A percentile compares a stretch with the other conserved stretches of the same genome.
Evolutionary conservation across 1,140 invertebrate genomes (phyloP).

Genomic region (Lepidurus apus): DNA sequence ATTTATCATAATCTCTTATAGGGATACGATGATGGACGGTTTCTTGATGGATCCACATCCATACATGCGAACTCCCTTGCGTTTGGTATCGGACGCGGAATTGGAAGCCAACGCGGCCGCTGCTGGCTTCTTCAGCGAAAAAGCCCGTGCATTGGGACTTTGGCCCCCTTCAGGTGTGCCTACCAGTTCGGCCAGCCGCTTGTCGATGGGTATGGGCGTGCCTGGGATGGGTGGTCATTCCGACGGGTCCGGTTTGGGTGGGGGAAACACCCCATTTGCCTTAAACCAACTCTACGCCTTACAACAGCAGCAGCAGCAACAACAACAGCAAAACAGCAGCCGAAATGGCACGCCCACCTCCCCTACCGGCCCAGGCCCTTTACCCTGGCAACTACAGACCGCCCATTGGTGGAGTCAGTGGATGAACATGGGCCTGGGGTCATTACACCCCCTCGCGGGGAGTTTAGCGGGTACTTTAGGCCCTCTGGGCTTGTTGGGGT

Average conservation of each 20-base stretch:
- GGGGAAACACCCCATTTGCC: not conserved
- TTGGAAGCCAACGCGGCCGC: constrained; percentile 2
- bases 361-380: not conserved
- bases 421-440: not conserved
- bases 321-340: not conserved
- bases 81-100: constrained; percentile 7
- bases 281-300: not conserved
- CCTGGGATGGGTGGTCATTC: not conserved
- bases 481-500: not conserved
- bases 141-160: not conserved
- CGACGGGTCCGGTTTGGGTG: not conserved
- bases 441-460: not conserved
- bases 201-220: constrained; percentile 2
- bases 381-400: constrained; percentile 5
- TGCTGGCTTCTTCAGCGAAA: not conserved
- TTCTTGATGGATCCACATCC: not conserved
- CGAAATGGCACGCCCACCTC: not conserved
- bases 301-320: not conserved
- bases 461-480: not conserved
- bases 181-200: not conserved
- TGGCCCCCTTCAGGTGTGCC: constrained; percentile 11
- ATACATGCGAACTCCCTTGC: not conserved
- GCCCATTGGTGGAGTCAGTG: constrained; percentile 2
- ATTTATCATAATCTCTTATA: not conserved
- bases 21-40: constrained; percentile 8